Percentiles rank a stretch among this genome's conserved stretches.
These are phyloP conservation scores for Physocephala rufipes DNA, from an alignment of 2,888 invertebrate genomes.

Conservation along the genomic window DNA sequence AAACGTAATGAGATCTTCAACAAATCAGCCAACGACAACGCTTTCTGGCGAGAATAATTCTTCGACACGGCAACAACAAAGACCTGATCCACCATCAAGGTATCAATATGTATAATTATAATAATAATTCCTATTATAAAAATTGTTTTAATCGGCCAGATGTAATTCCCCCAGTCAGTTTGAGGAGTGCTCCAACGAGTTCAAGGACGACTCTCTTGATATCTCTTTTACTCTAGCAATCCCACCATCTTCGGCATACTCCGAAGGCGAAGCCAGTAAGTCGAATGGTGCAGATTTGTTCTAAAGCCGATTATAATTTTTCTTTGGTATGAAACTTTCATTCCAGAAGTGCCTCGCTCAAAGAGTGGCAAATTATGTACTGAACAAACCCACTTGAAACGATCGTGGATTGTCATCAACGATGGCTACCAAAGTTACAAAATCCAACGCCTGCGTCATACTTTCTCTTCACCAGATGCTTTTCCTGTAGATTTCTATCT, in stretches of 20 bases:
- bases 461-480: constrained; percentile 63
- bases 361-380: constrained; percentile 55
- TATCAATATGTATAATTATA: constrained; percentile 29
- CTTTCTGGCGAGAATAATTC: constrained; percentile 55
- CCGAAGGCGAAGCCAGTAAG: constrained; percentile 49
- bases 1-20: constrained; percentile 59
- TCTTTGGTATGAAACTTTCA: background rate
- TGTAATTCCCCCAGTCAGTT: constrained; percentile 55
- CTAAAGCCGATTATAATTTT: background rate
- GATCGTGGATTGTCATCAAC: constrained; percentile 62
- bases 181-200: constrained; percentile 63
- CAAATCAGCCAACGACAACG: constrained; percentile 58
- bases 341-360: constrained; percentile 45
- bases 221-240: constrained; percentile 64
- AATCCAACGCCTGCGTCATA: constrained; percentile 61
- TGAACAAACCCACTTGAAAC: constrained; percentile 61
- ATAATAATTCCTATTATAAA: too few species aligned
- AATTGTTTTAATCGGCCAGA: constrained; percentile 30
- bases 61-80: constrained; percentile 50
- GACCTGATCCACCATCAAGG: constrained; percentile 38
- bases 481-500: constrained; percentile 54
- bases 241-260: constrained; percentile 45
- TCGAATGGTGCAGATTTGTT: background rate
- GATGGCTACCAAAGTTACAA: constrained; percentile 55
- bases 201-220: constrained; percentile 63